Evolutionary conservation across 2,888 invertebrate genomes (phyloP).

Genomic region (Cinara cedri): DNA sequence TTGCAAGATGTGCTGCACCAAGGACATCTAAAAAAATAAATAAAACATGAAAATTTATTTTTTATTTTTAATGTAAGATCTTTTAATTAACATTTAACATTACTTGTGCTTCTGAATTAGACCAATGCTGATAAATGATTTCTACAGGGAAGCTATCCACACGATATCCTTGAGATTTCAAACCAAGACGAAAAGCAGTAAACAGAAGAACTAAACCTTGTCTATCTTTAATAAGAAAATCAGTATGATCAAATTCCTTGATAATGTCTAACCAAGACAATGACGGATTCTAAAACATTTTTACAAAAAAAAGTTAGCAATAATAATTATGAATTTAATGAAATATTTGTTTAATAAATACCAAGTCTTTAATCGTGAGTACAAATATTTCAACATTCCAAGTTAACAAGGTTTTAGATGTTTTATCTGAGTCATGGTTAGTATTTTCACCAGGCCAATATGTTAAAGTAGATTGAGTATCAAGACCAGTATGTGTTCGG

Average conservation of each 20-base stretch:
- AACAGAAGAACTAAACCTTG: conserved; percentile 82
- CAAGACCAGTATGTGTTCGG: conserved; percentile 77
- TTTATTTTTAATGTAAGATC: no score
- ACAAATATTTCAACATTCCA: conserved; percentile 97
- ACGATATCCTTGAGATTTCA: conserved; percentile 75
- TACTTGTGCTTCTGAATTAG: conserved; percentile 84
- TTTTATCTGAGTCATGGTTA: conserved; percentile 58
- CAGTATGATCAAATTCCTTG: conserved; percentile 86
- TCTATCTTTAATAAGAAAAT: conserved; percentile 86
- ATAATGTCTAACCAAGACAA: conserved; percentile 94
- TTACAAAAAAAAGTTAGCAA: not conserved
- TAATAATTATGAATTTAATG: not conserved
- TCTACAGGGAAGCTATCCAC: conserved; percentile 83
- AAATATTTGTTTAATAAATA: no score
- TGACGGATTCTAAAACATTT: conserved; percentile 67
- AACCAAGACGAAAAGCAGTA: conserved; percentile 80
- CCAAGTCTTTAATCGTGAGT: conserved; percentile 87
- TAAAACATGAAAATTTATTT: conserved; percentile 45
- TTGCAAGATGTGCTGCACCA: conserved; percentile 85
- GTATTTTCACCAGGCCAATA: conserved; percentile 56
- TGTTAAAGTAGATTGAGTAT: conserved; percentile 46
- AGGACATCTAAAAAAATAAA: conserved; percentile 71
- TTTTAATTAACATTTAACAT: not conserved
- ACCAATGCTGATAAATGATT: conserved; percentile 89
- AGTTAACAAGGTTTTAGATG: conserved; percentile 64